Conservation (phyloP, 1,140 invertebrate species). For the Cydia splendana region DNA sequence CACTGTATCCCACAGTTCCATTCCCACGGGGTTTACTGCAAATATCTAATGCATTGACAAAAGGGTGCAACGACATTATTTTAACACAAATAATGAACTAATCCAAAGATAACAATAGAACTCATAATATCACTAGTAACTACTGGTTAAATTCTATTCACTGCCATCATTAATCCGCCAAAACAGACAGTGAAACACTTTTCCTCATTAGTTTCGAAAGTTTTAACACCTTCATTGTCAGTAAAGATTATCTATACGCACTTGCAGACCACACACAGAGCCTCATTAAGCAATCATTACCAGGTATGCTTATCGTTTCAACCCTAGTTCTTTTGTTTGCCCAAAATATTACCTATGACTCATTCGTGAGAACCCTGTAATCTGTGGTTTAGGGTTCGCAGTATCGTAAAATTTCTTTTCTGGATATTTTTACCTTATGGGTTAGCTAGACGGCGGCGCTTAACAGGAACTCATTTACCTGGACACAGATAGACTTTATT, state of each 20-base stretch:
- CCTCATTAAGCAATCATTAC: constrained; percentile 1
- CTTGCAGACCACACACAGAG: neutral
- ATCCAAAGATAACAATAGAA: constrained; percentile 1
- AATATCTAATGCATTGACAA: neutral
- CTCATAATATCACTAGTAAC: neutral
- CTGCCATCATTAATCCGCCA: neutral
- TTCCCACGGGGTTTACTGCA: neutral
- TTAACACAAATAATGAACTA: neutral
- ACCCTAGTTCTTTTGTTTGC: neutral
- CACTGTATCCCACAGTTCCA: neutral
- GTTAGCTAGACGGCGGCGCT: neutral
- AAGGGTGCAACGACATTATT: neutral
- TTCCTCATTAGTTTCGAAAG: neutral
- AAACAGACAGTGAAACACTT: neutral
- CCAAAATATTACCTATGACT: constrained; percentile 19
- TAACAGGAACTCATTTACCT: neutral
- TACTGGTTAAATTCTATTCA: constrained; percentile 8
- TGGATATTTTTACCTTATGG: neutral
- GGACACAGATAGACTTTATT: neutral
- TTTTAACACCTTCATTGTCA: neutral
- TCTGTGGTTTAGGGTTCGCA: constrained; percentile 6
- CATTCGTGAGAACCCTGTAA: neutral
- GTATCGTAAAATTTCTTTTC: constrained; percentile 8
- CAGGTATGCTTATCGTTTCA: neutral
- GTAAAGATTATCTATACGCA: neutral